Conservation (phyloP, 2,797 vertebrate species). For the Botia almorhae region DNA sequence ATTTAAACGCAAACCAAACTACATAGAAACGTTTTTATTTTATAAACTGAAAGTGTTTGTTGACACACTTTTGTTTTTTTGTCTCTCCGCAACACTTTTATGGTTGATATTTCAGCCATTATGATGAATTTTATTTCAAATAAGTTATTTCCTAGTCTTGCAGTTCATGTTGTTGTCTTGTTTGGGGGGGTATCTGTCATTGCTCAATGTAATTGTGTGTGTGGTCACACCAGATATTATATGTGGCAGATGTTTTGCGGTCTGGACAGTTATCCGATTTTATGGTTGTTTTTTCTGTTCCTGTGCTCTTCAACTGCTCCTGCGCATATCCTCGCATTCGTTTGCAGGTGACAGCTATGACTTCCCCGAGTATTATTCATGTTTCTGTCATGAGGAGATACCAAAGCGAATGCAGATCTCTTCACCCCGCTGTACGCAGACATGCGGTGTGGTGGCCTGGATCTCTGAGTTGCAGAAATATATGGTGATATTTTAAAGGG, state of each 20-base stretch:
- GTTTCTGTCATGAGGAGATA: neutral
- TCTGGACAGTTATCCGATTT: neutral
- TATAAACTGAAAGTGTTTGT: conserved; percentile 52
- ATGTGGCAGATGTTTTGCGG: conserved; percentile 35
- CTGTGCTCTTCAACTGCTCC: neutral
- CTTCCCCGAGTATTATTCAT: neutral
- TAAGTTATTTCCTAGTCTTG: neutral
- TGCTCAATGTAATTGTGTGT: neutral
- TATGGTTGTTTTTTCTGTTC: neutral
- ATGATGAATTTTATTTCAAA: conserved; percentile 21
- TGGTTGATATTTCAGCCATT: conserved; percentile 31
- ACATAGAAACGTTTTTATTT: neutral
- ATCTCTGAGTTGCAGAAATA: neutral
- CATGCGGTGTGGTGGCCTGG: too few species aligned
- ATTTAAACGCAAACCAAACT: conserved; percentile 33
- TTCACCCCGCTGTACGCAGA: neutral
- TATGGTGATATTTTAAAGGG: neutral
- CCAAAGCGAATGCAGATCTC: neutral
- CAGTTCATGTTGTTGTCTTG: conserved; percentile 24
- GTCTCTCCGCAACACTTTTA: conserved; percentile 12
- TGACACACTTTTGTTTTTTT: conserved; percentile 12
- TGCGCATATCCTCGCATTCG: neutral
- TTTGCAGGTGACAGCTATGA: neutral
- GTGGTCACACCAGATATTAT: neutral
- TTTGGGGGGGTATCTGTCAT: neutral